phyloP scores from a whole-genome alignment of 2,797 vertebrate species.

The Anabas testudineus region DNA sequence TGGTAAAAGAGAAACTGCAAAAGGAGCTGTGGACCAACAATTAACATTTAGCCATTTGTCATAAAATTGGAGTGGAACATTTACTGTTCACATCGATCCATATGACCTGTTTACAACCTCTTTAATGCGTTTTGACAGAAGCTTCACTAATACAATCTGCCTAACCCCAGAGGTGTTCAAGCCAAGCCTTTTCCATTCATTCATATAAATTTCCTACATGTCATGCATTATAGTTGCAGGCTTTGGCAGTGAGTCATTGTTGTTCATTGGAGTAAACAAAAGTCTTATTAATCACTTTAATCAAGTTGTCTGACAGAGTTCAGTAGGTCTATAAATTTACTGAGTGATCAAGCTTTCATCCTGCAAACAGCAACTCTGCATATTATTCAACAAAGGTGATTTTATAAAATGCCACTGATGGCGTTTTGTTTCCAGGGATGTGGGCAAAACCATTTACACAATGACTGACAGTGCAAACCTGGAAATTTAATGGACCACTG shows the following conservation, averaged over 20 bases:
- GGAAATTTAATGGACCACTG: constrained; percentile 48
- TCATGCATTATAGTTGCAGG: constrained; percentile 1
- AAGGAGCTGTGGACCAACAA: not conserved
- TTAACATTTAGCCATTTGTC: not conserved
- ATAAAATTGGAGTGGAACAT: not conserved
- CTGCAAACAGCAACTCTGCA: constrained; percentile 41
- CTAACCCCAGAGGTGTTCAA: constrained; percentile 8
- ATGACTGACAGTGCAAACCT: constrained; percentile 54
- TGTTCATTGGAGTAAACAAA: constrained; percentile 43
- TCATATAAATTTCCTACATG: not conserved
- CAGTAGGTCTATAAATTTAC: constrained; percentile 32
- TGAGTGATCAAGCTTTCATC: constrained; percentile 44
- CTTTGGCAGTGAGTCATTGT: constrained; percentile 28
- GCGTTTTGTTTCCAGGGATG: constrained; percentile 25
- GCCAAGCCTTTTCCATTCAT: not conserved
- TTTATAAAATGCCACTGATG: constrained; percentile 23
- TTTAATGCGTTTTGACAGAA: constrained; percentile 17
- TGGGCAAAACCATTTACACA: constrained; percentile 38
- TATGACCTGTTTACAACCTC: not conserved
- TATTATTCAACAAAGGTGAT: constrained; percentile 40
- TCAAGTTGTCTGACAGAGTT: constrained; percentile 53
- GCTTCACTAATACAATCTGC: constrained; percentile 3
- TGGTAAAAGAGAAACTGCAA: not conserved
- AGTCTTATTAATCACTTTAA: constrained; percentile 58
- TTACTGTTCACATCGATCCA: constrained; percentile 7